A percentile compares a stretch with the other conserved stretches of the same genome.
These are phyloP conservation scores for Zenarchopterus dispar DNA, from an alignment of 2,797 vertebrate species.

Conservation along the genomic window DNA sequence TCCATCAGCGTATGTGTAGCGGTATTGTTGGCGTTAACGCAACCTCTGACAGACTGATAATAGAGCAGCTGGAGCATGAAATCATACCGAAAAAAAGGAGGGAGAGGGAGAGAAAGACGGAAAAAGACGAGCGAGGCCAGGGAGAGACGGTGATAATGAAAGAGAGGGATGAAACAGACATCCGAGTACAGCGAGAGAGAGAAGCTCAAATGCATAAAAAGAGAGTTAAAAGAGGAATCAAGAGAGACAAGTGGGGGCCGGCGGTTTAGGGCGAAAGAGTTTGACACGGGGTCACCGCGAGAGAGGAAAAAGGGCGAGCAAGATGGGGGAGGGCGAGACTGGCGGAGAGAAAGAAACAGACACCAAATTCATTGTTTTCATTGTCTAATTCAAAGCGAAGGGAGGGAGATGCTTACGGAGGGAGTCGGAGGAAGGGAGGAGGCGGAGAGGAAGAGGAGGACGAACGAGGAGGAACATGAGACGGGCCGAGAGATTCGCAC, in stretches of 20 bases:
- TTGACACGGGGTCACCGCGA: slow-evolving; percentile 57
- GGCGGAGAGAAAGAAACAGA: slow-evolving; percentile 72
- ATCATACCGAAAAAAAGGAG: slow-evolving; percentile 62
- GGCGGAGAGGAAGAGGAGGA: slow-evolving; percentile 33
- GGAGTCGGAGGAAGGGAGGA: slow-evolving; percentile 32
- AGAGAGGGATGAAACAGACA: slow-evolving; percentile 34
- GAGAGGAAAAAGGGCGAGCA: slow-evolving; percentile 40
- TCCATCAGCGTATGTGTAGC: slow-evolving; percentile 59
- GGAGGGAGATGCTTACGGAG: slow-evolving; percentile 52
- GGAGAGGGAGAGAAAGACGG: slow-evolving; percentile 17
- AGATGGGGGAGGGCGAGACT: slow-evolving; percentile 61
- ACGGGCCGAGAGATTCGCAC: slow-evolving; percentile 56
- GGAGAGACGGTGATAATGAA: slow-evolving; percentile 22
- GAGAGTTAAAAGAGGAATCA: slow-evolving; percentile 18
- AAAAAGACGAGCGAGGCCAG: slow-evolving; percentile 13
- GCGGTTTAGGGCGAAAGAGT: slow-evolving; percentile 43
- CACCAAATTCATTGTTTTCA: slow-evolving; percentile 81
- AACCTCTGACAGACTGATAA: slow-evolving; percentile 75
- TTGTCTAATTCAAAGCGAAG: slow-evolving; percentile 76
- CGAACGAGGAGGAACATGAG: slow-evolving; percentile 62
- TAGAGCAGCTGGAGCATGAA: slow-evolving; percentile 79
- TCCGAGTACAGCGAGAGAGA: slow-evolving; percentile 22
- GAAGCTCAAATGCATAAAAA: slow-evolving; percentile 20
- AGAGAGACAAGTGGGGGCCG: slow-evolving; percentile 32
- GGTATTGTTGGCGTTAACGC: slow-evolving; percentile 74